phyloP scores from a whole-genome alignment of 2,888 invertebrate species.

The Latrodectus elegans region DNA sequence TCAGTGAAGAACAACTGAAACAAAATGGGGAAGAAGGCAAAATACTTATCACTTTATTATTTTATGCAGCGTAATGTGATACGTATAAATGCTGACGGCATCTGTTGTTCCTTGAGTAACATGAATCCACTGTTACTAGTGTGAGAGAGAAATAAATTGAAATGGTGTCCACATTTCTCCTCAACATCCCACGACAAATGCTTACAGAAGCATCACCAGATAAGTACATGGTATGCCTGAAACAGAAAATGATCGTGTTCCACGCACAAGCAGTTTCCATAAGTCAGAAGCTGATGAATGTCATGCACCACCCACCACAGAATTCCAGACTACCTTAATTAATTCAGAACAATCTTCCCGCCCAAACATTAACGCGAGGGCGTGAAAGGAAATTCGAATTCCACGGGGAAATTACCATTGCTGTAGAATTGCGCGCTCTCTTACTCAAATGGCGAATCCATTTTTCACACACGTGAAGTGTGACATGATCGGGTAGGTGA shows the following conservation, averaged over 20 bases:
- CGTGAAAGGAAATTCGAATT: constrained; percentile 21
- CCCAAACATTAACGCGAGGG: constrained; percentile 24
- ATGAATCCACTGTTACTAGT: too few relatives aligned
- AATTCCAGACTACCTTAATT: constrained; percentile 22
- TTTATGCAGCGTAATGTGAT: too few relatives aligned
- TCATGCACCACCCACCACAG: constrained; percentile 16
- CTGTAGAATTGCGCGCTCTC: too few relatives aligned
- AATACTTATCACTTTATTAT: too few relatives aligned
- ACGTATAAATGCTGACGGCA: too few relatives aligned
- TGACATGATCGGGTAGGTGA: background rate
- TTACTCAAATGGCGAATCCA: too few relatives aligned
- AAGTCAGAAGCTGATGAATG: constrained; percentile 2
- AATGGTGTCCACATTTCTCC: background rate
- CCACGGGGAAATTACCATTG: constrained; percentile 29
- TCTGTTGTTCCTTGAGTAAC: too few relatives aligned
- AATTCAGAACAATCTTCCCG: constrained; percentile 10
- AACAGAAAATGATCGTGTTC: background rate
- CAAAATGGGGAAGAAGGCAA: too few relatives aligned
- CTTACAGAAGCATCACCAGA: background rate
- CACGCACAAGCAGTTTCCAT: background rate
- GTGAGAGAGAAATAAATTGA: too few relatives aligned
- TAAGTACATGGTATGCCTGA: too few relatives aligned
- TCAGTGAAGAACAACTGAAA: too few relatives aligned
- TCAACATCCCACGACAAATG: background rate
- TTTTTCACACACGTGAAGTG: background rate